A percentile compares a stretch with the other conserved stretches of the same genome.
Evolutionary conservation across 2,888 invertebrate species (phyloP).

Genomic region (Xiphydria camelus): DNA sequence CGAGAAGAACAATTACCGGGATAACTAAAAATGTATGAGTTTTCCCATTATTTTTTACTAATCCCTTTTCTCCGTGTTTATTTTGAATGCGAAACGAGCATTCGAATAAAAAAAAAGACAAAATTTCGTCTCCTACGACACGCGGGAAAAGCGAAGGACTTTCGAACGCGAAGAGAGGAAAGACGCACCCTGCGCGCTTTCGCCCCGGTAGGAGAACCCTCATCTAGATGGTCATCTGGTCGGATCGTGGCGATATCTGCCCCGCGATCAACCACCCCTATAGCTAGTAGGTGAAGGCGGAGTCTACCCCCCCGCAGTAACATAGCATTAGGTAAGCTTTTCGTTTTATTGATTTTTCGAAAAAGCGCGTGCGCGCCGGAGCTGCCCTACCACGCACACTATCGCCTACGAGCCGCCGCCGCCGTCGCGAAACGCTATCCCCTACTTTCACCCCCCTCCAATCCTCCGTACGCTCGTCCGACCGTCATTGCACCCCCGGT

Average conservation of each 20-base stretch:
- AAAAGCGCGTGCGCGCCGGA: constrained; percentile 57
- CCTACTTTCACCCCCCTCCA: constrained; percentile 20
- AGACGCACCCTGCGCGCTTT: constrained; percentile 43
- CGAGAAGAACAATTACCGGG: too few relatives aligned
- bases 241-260: constrained; percentile 45
- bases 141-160: too few relatives aligned
- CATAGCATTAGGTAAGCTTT: constrained; percentile 57
- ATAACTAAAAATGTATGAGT: too few relatives aligned
- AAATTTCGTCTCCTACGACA: too few relatives aligned
- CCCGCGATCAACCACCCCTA: constrained; percentile 36
- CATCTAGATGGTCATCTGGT: constrained; percentile 56
- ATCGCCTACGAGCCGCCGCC: constrained; percentile 51
- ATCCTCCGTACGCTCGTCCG: constrained; percentile 4
- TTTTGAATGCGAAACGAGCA: too few relatives aligned
- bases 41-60: too few relatives aligned
- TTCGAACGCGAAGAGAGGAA: too few relatives aligned
- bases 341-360: constrained; percentile 59
- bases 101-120: too few relatives aligned
- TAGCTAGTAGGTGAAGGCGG: constrained; percentile 57
- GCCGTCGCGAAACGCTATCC: constrained; percentile 44
- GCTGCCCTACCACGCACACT: constrained; percentile 47
- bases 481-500: constrained; percentile 5
- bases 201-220: constrained; percentile 31
- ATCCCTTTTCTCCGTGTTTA: too few relatives aligned
- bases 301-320: constrained; percentile 51